A percentile compares a stretch with the other conserved stretches of the same genome.
Conservation (phyloP, 2,888 invertebrate genomes). For the Halocaridina rubra region DNA sequence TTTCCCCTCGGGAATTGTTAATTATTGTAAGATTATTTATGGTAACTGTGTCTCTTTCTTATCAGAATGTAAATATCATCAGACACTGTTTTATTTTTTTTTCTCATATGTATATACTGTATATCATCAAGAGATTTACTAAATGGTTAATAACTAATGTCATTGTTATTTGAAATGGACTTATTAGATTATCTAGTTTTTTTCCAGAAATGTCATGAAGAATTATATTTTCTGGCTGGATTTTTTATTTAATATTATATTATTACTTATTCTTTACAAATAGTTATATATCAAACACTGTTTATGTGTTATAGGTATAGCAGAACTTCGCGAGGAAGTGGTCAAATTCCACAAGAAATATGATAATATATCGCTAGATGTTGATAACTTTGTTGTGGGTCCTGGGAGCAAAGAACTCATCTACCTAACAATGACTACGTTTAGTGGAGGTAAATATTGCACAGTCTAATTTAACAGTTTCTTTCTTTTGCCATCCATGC, state of each 20-base stretch:
- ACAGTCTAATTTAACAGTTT: background rate
- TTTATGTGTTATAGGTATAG: slow-evolving; percentile 61
- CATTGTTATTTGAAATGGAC: too few species aligned
- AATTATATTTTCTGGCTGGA: too few species aligned
- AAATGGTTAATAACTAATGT: too few species aligned
- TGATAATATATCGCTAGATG: slow-evolving; percentile 34
- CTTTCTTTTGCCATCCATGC: background rate
- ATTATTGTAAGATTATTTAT: too few species aligned
- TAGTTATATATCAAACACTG: too few species aligned
- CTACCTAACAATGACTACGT: slow-evolving; percentile 55
- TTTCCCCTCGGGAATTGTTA: too few species aligned
- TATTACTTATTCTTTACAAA: too few species aligned
- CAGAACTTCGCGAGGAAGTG: slow-evolving; percentile 48
- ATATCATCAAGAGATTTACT: too few species aligned
- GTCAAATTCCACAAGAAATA: slow-evolving; percentile 50
- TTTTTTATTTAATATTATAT: too few species aligned
- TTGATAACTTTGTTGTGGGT: slow-evolving; percentile 50
- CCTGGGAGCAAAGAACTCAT: slow-evolving; percentile 63
- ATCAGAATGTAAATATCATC: background rate
- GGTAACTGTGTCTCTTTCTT: too few species aligned
- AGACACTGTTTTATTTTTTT: background rate
- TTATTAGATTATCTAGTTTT: too few species aligned
- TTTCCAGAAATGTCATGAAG: too few species aligned
- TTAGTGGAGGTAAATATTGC: slow-evolving; percentile 57
- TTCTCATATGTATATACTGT: background rate